Conservation (phyloP, 2,113 vertebrate species). For the Dromiciops gliroides region DNA sequence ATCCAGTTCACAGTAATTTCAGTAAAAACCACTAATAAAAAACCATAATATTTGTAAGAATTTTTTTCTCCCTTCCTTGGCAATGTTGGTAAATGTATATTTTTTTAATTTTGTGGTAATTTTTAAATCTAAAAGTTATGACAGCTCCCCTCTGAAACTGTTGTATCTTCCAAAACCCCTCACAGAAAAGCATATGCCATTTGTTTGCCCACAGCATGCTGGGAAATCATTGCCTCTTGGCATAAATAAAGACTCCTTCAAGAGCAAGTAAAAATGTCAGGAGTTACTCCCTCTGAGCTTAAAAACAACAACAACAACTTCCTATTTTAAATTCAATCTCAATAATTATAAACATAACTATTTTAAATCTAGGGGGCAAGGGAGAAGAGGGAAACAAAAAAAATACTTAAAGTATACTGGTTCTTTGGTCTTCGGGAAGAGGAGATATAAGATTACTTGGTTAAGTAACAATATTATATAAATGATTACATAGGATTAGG, state of each 20-base stretch:
- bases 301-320: neutral
- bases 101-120: neutral
- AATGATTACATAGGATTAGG: neutral
- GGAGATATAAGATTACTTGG: neutral
- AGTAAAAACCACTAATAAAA: conserved; percentile 11
- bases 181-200: neutral
- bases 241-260: neutral
- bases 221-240: neutral
- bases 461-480: neutral
- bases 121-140: neutral
- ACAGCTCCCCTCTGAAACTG: neutral
- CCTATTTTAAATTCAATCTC: neutral
- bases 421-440: neutral
- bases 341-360: neutral
- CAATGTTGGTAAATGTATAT: neutral
- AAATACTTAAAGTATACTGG: neutral
- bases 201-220: neutral
- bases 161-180: conserved; percentile 11
- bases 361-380: neutral
- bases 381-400: neutral
- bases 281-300: neutral
- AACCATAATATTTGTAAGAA: neutral
- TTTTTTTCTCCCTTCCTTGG: neutral
- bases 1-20: neutral
- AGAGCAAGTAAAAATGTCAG: neutral